These are phyloP conservation scores for Percopsis transmontana DNA, from an alignment of 2,113 vertebrate genomes.

Conservation along the genomic window DNA sequence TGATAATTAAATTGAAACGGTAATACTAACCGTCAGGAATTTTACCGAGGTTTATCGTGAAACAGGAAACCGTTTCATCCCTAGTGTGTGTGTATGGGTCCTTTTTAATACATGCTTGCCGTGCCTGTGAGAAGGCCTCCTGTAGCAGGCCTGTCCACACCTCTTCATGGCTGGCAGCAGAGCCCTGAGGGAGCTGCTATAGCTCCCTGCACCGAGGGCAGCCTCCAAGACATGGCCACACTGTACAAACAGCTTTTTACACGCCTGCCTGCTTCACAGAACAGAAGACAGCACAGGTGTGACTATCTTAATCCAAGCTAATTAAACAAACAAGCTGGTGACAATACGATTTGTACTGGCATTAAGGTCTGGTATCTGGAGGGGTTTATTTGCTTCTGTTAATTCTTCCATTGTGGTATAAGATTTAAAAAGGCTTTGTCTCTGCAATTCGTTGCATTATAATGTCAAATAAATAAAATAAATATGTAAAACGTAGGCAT, in stretches of 20 bases:
- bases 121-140: slow-evolving; percentile 9
- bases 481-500: no score
- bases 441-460: no score
- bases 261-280: slow-evolving; percentile 65
- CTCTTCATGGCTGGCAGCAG: slow-evolving; percentile 11
- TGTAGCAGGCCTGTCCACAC: slow-evolving; percentile 15
- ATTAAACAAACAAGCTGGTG: slow-evolving; percentile 47
- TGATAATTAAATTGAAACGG: no score
- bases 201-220: slow-evolving; percentile 42
- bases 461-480: no score
- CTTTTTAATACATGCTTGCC: not conserved
- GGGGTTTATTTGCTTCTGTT: not conserved
- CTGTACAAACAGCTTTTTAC: slow-evolving; percentile 53
- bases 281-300: slow-evolving; percentile 58
- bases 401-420: no score
- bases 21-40: no score
- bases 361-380: not conserved
- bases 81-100: slow-evolving; percentile 20
- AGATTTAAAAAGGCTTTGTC: no score
- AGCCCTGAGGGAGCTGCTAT: slow-evolving; percentile 35
- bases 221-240: slow-evolving; percentile 22
- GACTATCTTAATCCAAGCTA: slow-evolving; percentile 60
- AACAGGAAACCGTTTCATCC: no score
- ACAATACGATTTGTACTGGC: slow-evolving; percentile 56
- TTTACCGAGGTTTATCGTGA: no score